Base-by-base conservation (phyloP, 2,888 invertebrate genomes). In the Dascillus cervinus region DNA sequence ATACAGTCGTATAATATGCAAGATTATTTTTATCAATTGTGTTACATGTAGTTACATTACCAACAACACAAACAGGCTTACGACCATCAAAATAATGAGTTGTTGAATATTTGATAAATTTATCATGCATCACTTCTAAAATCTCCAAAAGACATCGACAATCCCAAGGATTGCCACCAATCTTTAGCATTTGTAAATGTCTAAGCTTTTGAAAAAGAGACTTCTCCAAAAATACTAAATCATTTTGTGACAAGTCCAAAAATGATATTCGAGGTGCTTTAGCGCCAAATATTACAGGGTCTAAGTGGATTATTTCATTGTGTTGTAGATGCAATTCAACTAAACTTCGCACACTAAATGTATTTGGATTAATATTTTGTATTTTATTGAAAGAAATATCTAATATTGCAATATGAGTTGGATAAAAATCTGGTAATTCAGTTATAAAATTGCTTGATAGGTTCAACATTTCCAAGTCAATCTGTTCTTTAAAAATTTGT, bases 141-240 rank as follows among this genome's bases (percentile, higher is more conserved):
- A 51, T 22, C 20, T 41, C 26, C 8, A 41, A 26, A 3, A 51
- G 36, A 32, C 44, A 46, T 15, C 39, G 30, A 32, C 46, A 47
- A 23, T 50, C 45, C 50, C 50, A 53, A 9, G 47, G 45, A 32
- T 53, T 50, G 9, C 43, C 46, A 14, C 32, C 37, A 22, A 51
- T 41, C 32, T 52, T 41, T 26, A 53, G 33, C 14, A 13, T 13
- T 25, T 48, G 36, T 23, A 52, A 35, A 25, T 44, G 43, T 9
- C 28, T 26, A 3, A 43, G 11, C 38, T 37, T 42, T 12, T 46
- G 43, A 26, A 51, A 47, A 27, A 47, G 41, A 4, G 23, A 25
- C 11, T 28, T 29, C 11, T 49, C 39, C 8, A 52, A 13, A 26
- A 26, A 44, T 6, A 44, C 50, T 23, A 52, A 31, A 25, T 44